These are phyloP conservation scores for Austrofundulus limnaeus DNA, from an alignment of 2,113 vertebrate species.

Conservation along the genomic window DNA sequence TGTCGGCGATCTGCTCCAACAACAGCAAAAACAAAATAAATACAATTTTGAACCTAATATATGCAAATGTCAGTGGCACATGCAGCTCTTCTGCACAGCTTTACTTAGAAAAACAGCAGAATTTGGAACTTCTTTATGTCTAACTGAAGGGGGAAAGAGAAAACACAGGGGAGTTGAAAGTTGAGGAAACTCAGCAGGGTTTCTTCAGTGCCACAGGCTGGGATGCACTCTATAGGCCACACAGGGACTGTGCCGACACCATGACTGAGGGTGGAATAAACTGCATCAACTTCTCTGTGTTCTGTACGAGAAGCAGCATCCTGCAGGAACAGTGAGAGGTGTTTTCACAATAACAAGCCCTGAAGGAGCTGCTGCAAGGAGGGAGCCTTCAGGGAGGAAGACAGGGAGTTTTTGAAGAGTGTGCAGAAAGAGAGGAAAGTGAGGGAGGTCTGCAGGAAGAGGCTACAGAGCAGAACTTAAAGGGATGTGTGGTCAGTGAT, in stretches of 20 bases:
- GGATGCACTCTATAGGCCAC: neutral
- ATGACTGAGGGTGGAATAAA: neutral
- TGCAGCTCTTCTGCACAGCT: neutral
- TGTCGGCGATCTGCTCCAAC: neutral
- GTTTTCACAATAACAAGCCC: slow-evolving; percentile 1
- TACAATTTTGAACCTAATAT: neutral
- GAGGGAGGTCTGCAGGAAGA: neutral
- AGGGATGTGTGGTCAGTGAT: neutral
- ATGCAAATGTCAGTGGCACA: neutral
- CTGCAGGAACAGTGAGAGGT: neutral
- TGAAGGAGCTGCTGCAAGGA: neutral
- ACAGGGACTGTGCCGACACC: neutral
- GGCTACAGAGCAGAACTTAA: neutral
- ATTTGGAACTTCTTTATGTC: neutral
- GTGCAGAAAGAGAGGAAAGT: neutral
- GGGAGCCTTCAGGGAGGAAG: neutral
- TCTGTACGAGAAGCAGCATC: neutral
- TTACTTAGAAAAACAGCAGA: neutral
- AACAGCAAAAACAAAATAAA: neutral
- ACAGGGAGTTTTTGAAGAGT: neutral
- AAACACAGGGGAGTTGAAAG: neutral
- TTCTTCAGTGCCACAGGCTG: neutral
- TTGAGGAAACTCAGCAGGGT: neutral
- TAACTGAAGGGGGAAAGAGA: neutral
- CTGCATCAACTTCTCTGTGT: neutral